These are phyloP conservation scores for Conops quadrifasciatus DNA, from an alignment of 2,888 invertebrate species.

Conservation along the genomic window DNA sequence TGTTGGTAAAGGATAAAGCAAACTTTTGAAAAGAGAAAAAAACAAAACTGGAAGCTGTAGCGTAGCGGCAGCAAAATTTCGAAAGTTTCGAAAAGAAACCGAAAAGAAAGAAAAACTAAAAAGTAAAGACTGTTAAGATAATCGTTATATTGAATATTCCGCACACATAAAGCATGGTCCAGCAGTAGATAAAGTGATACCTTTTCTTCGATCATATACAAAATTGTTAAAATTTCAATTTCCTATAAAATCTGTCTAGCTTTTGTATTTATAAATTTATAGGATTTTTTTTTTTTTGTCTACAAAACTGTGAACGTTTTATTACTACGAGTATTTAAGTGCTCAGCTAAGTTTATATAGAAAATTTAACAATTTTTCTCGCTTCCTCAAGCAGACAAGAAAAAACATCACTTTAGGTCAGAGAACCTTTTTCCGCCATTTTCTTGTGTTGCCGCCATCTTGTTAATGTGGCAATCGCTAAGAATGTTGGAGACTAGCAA, in stretches of 20 bases:
- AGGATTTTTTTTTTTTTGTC: too few species aligned
- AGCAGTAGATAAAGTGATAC: conserved; percentile 44
- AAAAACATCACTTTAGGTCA: conserved; percentile 19
- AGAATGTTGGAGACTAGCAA: conserved; percentile 10
- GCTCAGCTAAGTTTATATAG: not conserved
- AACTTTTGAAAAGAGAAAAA: conserved; percentile 1
- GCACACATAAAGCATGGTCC: conserved; percentile 53
- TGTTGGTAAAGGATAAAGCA: not conserved
- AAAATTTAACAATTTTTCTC: conserved; percentile 14
- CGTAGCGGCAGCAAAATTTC: conserved; percentile 22
- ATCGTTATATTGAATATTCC: conserved; percentile 42
- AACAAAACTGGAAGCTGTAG: conserved; percentile 5
- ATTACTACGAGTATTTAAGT: too few species aligned
- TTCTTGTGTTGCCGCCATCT: not conserved
- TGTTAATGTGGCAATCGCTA: not conserved
- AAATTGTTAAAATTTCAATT: conserved; percentile 11
- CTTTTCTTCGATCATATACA: not conserved
- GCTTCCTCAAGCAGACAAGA: not conserved
- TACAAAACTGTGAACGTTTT: too few species aligned
- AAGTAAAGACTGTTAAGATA: conserved; percentile 18
- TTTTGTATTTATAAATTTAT: too few species aligned
- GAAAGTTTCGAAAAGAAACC: conserved; percentile 23
- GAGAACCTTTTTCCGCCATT: conserved; percentile 12
- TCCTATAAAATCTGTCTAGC: not conserved
- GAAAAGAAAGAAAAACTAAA: conserved; percentile 13